Evolutionary conservation across 1,140 invertebrate genomes (phyloP).

Genomic region (Drosophila hydei): DNA sequence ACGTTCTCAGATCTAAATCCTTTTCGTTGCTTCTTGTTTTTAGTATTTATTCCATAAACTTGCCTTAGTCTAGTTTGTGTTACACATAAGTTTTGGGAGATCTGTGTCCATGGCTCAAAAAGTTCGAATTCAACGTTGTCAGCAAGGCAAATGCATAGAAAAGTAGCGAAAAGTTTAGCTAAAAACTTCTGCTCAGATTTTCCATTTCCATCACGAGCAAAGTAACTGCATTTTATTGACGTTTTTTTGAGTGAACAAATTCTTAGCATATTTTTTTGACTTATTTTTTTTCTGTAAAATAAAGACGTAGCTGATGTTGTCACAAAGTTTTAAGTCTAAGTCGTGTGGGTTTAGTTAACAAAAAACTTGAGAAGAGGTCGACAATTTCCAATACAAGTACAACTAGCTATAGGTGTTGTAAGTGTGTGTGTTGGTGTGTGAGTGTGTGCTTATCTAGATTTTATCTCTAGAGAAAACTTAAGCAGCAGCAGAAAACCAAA

Average conservation of each 20-base stretch:
- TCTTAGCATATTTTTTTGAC: constrained; percentile 3
- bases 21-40: not conserved
- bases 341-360: constrained; percentile 3
- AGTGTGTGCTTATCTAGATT: not conserved
- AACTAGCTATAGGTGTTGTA: not conserved
- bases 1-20: constrained; percentile 3
- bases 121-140: constrained; percentile 22
- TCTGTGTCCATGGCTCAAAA: constrained; percentile 9
- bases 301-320: constrained; percentile 7
- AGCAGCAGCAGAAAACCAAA: too few relatives aligned
- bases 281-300: too few relatives aligned
- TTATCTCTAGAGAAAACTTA: not conserved
- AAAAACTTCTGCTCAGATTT: constrained; percentile 16
- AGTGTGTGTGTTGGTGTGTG: not conserved
- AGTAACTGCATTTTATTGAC: constrained; percentile 1
- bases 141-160: constrained; percentile 25
- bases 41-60: too few relatives aligned
- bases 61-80: not conserved
- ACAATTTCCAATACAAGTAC: constrained; percentile 2
- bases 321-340: constrained; percentile 15
- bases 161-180: constrained; percentile 14
- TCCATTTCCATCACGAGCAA: too few relatives aligned
- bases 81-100: constrained; percentile 18
- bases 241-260: constrained; percentile 7
- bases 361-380: not conserved